phyloP scores from a whole-genome alignment of 2,797 vertebrate genomes.

The Psittacula echo region DNA sequence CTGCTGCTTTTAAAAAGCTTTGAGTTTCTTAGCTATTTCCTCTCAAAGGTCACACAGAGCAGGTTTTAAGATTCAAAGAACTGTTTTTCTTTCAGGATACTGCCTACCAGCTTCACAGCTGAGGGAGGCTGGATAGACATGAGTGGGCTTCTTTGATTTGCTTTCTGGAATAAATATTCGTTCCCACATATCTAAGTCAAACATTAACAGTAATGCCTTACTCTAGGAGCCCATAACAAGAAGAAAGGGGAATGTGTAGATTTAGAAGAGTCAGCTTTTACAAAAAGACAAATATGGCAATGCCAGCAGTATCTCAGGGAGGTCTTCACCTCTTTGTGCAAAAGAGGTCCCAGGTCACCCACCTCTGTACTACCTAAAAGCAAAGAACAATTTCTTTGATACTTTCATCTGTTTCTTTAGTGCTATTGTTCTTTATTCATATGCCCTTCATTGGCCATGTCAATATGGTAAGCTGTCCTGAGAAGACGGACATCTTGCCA shows the following conservation, averaged over 20 bases:
- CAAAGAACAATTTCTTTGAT: neutral
- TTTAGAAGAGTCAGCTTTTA: neutral
- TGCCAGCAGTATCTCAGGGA: neutral
- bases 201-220: slow-evolving; percentile 50
- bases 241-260: neutral
- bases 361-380: neutral
- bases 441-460: neutral
- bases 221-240: neutral
- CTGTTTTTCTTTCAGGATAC: neutral
- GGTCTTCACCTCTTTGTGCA: neutral
- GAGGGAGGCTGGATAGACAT: slow-evolving; percentile 24
- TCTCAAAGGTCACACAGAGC: neutral
- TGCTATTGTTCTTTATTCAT: neutral
- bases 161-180: slow-evolving; percentile 42
- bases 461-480: neutral
- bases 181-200: slow-evolving; percentile 47
- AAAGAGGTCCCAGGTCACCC: neutral
- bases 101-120: slow-evolving; percentile 26
- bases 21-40: neutral
- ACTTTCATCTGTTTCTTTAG: neutral
- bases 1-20: neutral
- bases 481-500: neutral
- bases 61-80: slow-evolving; percentile 6
- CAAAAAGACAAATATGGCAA: neutral
- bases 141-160: slow-evolving; percentile 26